These are phyloP conservation scores for Podiceps cristatus DNA, from an alignment of 2,113 vertebrate genomes.

Conservation along the genomic window DNA sequence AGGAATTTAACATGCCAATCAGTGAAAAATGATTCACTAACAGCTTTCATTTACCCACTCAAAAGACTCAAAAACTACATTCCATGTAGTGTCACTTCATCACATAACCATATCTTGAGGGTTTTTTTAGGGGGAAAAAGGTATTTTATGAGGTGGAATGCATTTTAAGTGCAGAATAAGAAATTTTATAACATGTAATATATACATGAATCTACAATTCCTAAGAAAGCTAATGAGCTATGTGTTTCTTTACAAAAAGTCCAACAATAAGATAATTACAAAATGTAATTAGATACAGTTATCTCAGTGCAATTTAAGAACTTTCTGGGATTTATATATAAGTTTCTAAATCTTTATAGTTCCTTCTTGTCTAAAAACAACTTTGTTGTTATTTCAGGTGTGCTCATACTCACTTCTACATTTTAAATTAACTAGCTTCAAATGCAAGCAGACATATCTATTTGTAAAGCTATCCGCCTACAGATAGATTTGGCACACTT, in stretches of 20 bases:
- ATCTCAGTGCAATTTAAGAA: not conserved
- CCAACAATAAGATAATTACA: not conserved
- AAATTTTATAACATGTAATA: not conserved
- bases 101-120: not conserved
- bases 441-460: not conserved
- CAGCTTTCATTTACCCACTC: not conserved
- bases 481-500: not conserved
- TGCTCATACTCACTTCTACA: not conserved
- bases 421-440: not conserved
- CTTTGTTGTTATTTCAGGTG: not conserved
- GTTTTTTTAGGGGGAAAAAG: not conserved
- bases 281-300: not conserved
- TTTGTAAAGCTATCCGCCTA: not conserved
- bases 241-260: not conserved
- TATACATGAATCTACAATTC: not conserved
- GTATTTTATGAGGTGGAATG: not conserved
- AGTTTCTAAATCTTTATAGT: not conserved
- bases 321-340: not conserved
- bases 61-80: not conserved
- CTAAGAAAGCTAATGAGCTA: not conserved
- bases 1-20: conserved; percentile 45
- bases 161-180: not conserved
- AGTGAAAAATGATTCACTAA: not conserved
- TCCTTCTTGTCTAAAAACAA: not conserved
- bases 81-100: not conserved